Evolutionary conservation across 2,113 vertebrate genomes (phyloP).

Genomic region (Cyanoramphus novaezelandiae): DNA sequence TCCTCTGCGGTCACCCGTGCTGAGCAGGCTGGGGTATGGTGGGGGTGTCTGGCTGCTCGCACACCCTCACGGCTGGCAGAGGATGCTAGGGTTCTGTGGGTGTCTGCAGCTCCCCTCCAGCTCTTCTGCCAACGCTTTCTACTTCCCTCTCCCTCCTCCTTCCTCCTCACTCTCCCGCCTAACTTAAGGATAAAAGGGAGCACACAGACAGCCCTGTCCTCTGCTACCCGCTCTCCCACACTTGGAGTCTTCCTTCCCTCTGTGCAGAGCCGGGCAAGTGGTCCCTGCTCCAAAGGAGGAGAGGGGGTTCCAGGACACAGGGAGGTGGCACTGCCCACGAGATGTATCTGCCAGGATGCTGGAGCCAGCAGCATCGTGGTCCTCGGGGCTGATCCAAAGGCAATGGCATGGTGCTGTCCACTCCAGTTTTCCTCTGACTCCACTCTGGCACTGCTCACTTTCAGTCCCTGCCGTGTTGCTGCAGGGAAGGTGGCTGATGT

Average conservation of each 20-base stretch:
- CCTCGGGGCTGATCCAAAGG: neutral
- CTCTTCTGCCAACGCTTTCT: neutral
- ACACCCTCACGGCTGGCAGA: neutral
- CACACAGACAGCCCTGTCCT: neutral
- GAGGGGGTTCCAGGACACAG: too few species aligned
- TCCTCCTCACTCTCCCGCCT: neutral
- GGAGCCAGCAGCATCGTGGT: accelerated
- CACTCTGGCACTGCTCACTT: neutral
- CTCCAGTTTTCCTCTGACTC: neutral
- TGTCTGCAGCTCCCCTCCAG: neutral
- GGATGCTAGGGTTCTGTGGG: neutral
- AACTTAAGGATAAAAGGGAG: neutral
- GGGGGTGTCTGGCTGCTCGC: neutral
- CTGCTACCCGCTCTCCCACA: neutral
- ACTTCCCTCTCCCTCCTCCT: neutral
- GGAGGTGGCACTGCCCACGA: neutral
- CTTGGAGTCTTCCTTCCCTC: neutral
- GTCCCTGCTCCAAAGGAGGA: neutral
- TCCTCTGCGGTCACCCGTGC: neutral
- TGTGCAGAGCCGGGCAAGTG: accelerated
- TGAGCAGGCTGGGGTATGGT: neutral
- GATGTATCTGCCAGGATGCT: neutral
- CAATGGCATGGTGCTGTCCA: accelerated
- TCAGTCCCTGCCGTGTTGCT: accelerated
- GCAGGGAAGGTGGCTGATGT: neutral